Evolutionary conservation across 1,140 invertebrate genomes (phyloP), one percentile per base, ranked within the genome.

Genomic region (Magallana gigas): DNA sequence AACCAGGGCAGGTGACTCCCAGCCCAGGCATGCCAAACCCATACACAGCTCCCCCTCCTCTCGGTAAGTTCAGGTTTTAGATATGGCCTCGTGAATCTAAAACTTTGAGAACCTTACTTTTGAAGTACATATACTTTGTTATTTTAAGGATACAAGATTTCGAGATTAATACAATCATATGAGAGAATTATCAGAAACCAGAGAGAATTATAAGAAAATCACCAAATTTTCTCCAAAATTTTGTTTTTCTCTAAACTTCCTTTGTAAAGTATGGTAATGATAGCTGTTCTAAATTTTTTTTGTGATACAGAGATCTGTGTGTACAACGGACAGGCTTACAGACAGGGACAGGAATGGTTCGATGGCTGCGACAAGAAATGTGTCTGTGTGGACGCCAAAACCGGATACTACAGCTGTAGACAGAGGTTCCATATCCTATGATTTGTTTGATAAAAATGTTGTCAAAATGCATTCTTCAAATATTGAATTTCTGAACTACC

Each of bases 301-400:
- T 1, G 18, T 80, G 14, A 14, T 23, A 80, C 88, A 93, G 91
- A 90, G 81, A 87, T 91, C 14, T 93, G 92, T 87, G 83, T 91
- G 18, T 92, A 92, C 88, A 93, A 92, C 81, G 89, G 90, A 68
- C 83, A 88, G 85, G 57, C 83, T 12, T 93, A 93, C 88, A 88
- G 87, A 36, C 88, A 93, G 71, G 92, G 91, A 12, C 90, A 92
- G 85, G 89, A 90, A 58, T 93, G 92, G 92, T 90, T 91, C 85
- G 92, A 92, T 87, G 91, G 90, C 48, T 93, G 92, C 85, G 88
- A 91, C 48, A 87, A 90, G 57, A 71, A 90, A 9, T 93, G 92
- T 85, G 85, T 85, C 48, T 93, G 92, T 90, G 91, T 91, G 62
- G 86, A 92, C 88, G 90, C 88, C 8, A 86, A 59, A 14, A n/a